Percentiles rank a stretch among this genome's conserved stretches.
phyloP scores from a whole-genome alignment of 2,888 invertebrate species.

The Eilema depressum region DNA sequence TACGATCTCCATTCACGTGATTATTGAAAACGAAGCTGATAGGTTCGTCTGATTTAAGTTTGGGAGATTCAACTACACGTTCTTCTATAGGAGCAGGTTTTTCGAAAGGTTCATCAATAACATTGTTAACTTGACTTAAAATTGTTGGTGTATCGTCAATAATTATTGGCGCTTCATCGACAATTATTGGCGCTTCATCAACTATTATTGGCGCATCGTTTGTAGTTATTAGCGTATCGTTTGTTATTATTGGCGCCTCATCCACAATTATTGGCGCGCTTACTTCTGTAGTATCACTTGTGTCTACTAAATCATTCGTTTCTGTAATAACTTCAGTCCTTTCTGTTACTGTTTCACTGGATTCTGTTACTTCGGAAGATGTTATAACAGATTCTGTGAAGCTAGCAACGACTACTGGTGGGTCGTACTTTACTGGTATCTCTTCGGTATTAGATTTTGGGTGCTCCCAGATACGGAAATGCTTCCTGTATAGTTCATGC shows the following conservation, averaged over 20 bases:
- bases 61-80: conserved; percentile 24
- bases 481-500: conserved; percentile 74
- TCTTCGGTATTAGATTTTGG: conserved; percentile 56
- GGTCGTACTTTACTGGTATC: conserved; percentile 33
- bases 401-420: conserved; percentile 46
- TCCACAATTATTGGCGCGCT: neutral
- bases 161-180: neutral
- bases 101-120: neutral
- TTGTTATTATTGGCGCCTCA: neutral
- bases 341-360: conserved; percentile 22
- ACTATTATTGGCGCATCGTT: neutral
- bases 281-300: conserved; percentile 9
- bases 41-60: conserved; percentile 15
- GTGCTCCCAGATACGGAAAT: conserved; percentile 78
- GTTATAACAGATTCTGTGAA: conserved; percentile 23
- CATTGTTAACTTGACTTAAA: conserved; percentile 12
- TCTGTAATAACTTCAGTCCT: conserved; percentile 13
- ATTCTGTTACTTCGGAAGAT: conserved; percentile 35
- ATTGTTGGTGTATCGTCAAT: neutral
- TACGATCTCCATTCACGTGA: conserved; percentile 60
- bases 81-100: neutral
- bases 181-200: neutral
- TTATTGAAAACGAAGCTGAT: conserved; percentile 17
- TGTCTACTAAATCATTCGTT: neutral
- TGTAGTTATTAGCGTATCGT: neutral